Evolutionary conservation across 1,140 invertebrate genomes (phyloP).

Genomic region (Ceratosolen fusciceps): DNA sequence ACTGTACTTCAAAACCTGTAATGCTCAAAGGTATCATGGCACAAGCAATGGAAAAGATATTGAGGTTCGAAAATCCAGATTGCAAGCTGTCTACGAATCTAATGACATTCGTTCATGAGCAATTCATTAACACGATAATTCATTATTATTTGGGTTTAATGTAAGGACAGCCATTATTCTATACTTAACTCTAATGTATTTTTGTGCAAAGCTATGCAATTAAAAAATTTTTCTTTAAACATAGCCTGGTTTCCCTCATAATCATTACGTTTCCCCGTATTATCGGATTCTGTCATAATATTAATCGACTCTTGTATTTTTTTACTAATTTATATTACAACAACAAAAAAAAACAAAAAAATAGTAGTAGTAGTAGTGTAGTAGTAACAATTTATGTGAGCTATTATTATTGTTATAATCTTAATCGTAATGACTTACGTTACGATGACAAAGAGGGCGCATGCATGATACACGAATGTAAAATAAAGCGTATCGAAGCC

Average conservation of each 20-base stretch:
- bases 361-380: too few species aligned
- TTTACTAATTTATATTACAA: constrained; percentile 11
- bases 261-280: neutral
- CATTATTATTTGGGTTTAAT: too few species aligned
- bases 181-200: constrained; percentile 26
- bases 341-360: too few species aligned
- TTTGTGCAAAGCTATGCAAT: constrained; percentile 14
- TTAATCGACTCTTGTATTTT: neutral
- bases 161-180: neutral
- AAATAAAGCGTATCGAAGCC: constrained; percentile 35
- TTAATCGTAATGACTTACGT: constrained; percentile 15
- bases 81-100: constrained; percentile 20
- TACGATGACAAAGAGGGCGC: constrained; percentile 29
- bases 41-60: constrained; percentile 13
- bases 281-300: neutral
- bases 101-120: too few species aligned
- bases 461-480: constrained; percentile 15
- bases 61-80: constrained; percentile 12
- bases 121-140: too few species aligned
- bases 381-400: too few species aligned
- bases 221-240: neutral
- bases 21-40: constrained; percentile 18
- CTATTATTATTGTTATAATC: neutral
- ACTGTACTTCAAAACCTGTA: constrained; percentile 18
- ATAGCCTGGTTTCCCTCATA: neutral